Evolutionary conservation across 2,797 vertebrate genomes (phyloP).

Genomic region (Lates japonicus): DNA sequence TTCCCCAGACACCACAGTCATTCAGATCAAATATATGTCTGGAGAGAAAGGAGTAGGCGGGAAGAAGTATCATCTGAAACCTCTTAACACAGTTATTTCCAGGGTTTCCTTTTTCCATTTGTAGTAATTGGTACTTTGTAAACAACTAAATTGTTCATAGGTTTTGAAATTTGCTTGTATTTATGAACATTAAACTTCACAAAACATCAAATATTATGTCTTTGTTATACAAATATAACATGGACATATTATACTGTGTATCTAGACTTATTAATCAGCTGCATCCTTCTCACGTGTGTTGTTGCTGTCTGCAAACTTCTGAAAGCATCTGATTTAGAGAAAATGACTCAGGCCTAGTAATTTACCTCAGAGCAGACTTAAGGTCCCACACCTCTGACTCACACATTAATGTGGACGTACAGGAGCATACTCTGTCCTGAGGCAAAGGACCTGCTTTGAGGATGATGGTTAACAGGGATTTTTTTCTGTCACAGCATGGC

Average conservation of each 20-base stretch:
- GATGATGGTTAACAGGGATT: neutral
- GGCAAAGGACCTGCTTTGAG: neutral
- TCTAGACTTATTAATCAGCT: neutral
- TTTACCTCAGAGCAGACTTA: slow-evolving; percentile 18
- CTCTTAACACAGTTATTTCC: slow-evolving; percentile 6
- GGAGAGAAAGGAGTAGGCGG: slow-evolving; percentile 20
- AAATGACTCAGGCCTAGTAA: slow-evolving; percentile 21
- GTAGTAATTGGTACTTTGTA: neutral
- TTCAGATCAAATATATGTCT: slow-evolving; percentile 53
- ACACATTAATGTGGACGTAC: slow-evolving; percentile 18
- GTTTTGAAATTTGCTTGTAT: neutral
- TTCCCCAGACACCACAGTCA: slow-evolving; percentile 66
- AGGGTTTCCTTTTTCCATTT: slow-evolving; percentile 11
- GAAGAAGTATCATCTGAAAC: slow-evolving; percentile 32
- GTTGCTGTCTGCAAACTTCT: neutral
- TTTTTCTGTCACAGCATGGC: slow-evolving; percentile 40
- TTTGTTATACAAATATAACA: neutral
- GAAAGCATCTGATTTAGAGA: slow-evolving; percentile 16
- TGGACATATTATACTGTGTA: neutral
- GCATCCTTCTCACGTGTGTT: neutral
- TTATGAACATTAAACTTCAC: neutral
- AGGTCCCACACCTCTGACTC: slow-evolving; percentile 2
- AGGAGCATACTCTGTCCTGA: slow-evolving; percentile 14
- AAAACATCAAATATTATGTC: neutral
- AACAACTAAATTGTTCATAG: neutral